These are phyloP conservation scores for Mormyrus proboscirostris DNA, from an alignment of 2,797 vertebrate genomes.

Conservation along the genomic window DNA sequence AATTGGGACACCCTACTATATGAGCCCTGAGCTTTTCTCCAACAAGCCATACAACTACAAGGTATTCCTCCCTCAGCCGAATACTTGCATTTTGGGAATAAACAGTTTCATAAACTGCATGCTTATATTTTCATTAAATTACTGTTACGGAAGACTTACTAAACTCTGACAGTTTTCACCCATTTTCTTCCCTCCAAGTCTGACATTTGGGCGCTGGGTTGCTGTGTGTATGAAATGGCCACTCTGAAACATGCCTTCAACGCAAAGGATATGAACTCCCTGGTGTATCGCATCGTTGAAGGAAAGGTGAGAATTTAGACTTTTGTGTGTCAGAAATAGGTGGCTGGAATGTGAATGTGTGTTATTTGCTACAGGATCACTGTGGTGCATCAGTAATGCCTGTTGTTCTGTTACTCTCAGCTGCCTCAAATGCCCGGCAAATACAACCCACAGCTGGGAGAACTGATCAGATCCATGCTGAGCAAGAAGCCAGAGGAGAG, in stretches of 20 bases:
- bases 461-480: slow-evolving; percentile 85
- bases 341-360: not conserved
- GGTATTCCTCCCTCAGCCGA: slow-evolving; percentile 58
- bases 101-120: not conserved
- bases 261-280: slow-evolving; percentile 96
- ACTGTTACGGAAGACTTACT: not conserved
- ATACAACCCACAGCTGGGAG: slow-evolving; percentile 81
- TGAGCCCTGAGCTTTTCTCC: slow-evolving; percentile 95
- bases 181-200: slow-evolving; percentile 64
- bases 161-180: not conserved
- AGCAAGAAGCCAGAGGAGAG: slow-evolving; percentile 86
- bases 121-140: not conserved
- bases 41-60: slow-evolving; percentile 97
- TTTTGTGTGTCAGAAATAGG: not conserved
- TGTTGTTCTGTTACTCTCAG: slow-evolving; percentile 54
- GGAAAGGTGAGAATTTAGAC: slow-evolving; percentile 75
- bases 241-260: slow-evolving; percentile 97
- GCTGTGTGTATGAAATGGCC: slow-evolving; percentile 95
- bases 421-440: slow-evolving; percentile 88
- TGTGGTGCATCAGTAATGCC: slow-evolving; percentile 18
- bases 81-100: not conserved
- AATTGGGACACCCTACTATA: slow-evolving; percentile 96
- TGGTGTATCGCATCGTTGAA: slow-evolving; percentile 92
- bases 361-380: not conserved
- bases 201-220: slow-evolving; percentile 95